Conservation (phyloP, 2,888 invertebrate species). For the Falcaria lacertinaria region DNA sequence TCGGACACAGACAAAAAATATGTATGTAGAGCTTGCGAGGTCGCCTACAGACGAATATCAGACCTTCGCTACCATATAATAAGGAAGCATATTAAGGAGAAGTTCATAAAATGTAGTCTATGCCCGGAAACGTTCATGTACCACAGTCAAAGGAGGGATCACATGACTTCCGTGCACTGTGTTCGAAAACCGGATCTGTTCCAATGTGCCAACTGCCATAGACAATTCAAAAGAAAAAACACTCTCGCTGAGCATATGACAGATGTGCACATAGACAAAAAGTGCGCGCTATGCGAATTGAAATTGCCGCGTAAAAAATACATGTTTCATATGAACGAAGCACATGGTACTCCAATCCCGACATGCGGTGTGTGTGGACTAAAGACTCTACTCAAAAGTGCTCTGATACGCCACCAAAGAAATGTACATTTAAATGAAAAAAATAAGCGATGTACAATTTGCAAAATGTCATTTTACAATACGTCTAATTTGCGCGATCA, state of each 20-base stretch:
- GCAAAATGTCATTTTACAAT: slow-evolving; percentile 31
- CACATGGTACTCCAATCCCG: slow-evolving; percentile 26
- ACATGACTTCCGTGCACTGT: slow-evolving; percentile 11
- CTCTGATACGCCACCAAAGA: slow-evolving; percentile 24
- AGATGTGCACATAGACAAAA: slow-evolving; percentile 21
- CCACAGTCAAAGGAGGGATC: slow-evolving; percentile 23
- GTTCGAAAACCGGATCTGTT: slow-evolving; percentile 12
- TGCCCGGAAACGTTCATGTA: slow-evolving; percentile 31
- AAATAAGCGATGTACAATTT: slow-evolving; percentile 21
- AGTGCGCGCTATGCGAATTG: slow-evolving; percentile 17
- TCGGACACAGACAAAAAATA: slow-evolving; percentile 13
- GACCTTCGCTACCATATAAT: slow-evolving; percentile 26
- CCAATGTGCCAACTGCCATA: slow-evolving; percentile 18
- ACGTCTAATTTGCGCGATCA: slow-evolving; percentile 27
- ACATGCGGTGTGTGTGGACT: slow-evolving; percentile 31
- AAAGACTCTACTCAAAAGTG: slow-evolving; percentile 15
- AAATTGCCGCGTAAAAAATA: slow-evolving; percentile 19
- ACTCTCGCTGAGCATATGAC: slow-evolving; percentile 26
- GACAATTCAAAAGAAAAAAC: slow-evolving; percentile 29
- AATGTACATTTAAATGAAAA: slow-evolving; percentile 32
- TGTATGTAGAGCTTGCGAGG: slow-evolving; percentile 27
- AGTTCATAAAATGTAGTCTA: slow-evolving; percentile 24
- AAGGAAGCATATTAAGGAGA: slow-evolving; percentile 22
- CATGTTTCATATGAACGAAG: slow-evolving; percentile 27
- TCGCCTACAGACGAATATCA: slow-evolving; percentile 20